Conservation (phyloP, 2,113 vertebrate species). For the Orientallactaga bullata region DNA sequence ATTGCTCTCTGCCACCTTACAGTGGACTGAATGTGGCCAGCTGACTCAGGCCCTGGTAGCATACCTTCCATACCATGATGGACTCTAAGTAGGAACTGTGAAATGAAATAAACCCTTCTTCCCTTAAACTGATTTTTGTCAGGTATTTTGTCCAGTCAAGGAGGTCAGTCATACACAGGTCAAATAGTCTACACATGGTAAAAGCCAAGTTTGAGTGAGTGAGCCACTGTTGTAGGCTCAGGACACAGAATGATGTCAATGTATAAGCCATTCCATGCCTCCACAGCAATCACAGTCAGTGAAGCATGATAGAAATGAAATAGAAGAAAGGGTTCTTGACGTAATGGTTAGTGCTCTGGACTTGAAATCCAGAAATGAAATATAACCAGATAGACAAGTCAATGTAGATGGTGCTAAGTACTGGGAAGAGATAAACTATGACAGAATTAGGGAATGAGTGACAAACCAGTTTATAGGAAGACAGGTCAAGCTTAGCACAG, state of each 20-base stretch:
- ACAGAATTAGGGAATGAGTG: neutral
- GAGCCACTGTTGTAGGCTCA: neutral
- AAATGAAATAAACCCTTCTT: too few species aligned
- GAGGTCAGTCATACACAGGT: too few species aligned
- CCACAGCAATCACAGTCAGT: neutral
- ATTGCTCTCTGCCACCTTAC: too few species aligned
- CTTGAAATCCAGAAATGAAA: neutral
- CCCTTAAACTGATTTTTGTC: too few species aligned
- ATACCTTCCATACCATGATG: too few species aligned
- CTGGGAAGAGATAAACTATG: neutral
- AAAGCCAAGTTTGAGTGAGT: neutral
- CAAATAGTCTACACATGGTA: neutral
- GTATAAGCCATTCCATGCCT: neutral
- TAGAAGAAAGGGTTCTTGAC: too few species aligned
- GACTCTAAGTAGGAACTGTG: too few species aligned
- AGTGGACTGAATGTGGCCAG: too few species aligned
- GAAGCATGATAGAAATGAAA: neutral
- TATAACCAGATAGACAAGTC: neutral
- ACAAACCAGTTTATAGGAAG: neutral
- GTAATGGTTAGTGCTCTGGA: too few species aligned
- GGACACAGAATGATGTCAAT: neutral
- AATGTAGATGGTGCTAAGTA: neutral
- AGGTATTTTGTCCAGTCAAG: too few species aligned
- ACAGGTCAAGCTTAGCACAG: neutral
- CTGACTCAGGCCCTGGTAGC: too few species aligned